Base-by-base conservation (phyloP, 1,140 invertebrate species). In the Lasaia peninsularis region DNA sequence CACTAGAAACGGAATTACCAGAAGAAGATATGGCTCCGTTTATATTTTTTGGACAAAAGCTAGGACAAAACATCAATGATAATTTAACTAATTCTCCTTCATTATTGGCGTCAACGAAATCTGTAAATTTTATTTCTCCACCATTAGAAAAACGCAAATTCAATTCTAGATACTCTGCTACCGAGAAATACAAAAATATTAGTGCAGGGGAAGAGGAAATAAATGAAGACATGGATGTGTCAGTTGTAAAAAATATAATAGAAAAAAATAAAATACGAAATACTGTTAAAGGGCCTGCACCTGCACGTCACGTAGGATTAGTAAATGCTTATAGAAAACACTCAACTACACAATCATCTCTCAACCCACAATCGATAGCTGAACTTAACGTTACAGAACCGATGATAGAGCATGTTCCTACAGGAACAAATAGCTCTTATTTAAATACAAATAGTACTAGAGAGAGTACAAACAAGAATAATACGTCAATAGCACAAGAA, bases 11-110 rank as follows among this genome's bases (percentile, higher is more conserved):
- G 9, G 92, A 93, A 69, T 78, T 93, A 37, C 91, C 91, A 0
- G 90, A 91, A 28, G 93, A 93, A 71, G 93, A 93, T 63, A 91
- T 93, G 85, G 91, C 92, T 44, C 93, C 93, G 33, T 94, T 94
- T 76, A 81, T 93, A n/a, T 92, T 90, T 63, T 94, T 94, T 74
- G 93, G 93, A 0, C 92, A 93, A 71, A 93, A 94, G 71, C 58
- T 94, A n/a, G 88, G 81, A 0, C 75, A 58, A 37, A 57, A 65
- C n/a, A 83, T 88, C 21, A 83, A 58, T 60, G 86, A 90, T 59
- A 85, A 87, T 64, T 75, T 88, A 6, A 88, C 82, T 8, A 76
- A 87, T 63, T 88, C 80, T 3, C 84, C 84, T 16, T 77, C 84
- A 10, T 50, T 88, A 33, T 86, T 85, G 31, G 90, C 90, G 11